These are phyloP conservation scores for Heliangelus exortis DNA, from an alignment of 2,797 vertebrate species.

Conservation along the genomic window DNA sequence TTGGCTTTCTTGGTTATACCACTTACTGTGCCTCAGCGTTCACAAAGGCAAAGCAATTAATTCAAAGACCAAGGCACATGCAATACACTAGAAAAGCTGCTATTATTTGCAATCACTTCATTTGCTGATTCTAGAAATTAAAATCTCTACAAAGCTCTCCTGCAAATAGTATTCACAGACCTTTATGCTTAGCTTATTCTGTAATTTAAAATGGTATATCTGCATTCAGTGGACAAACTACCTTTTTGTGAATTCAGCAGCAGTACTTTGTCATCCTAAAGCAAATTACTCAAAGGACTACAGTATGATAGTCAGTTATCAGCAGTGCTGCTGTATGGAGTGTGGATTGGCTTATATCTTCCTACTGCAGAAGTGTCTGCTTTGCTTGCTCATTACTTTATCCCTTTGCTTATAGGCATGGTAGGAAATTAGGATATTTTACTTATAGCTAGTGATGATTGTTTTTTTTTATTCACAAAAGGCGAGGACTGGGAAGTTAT, in stretches of 20 bases:
- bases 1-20: constrained; percentile 15
- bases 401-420: constrained; percentile 52
- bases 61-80: constrained; percentile 8
- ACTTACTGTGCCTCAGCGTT: constrained; percentile 1
- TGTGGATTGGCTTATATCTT: constrained; percentile 35
- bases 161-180: neutral
- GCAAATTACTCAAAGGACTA: constrained; percentile 47
- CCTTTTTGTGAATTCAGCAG: constrained; percentile 49
- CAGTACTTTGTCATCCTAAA: constrained; percentile 18
- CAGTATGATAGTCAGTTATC: constrained; percentile 24
- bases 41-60: constrained; percentile 42
- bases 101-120: constrained; percentile 45
- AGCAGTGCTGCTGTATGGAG: constrained; percentile 6
- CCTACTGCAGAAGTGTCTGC: constrained; percentile 19
- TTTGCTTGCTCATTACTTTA: constrained; percentile 57
- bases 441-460: constrained; percentile 35
- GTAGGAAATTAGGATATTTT: constrained; percentile 64
- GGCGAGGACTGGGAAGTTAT: constrained; percentile 17
- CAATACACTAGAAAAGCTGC: constrained; percentile 12
- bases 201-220: neutral
- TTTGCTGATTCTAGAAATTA: constrained; percentile 35
- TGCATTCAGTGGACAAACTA: neutral
- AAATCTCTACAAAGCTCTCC: constrained; percentile 23
- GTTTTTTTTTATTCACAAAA: constrained; percentile 49
- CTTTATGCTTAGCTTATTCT: neutral